A percentile compares a stretch with the other conserved stretches of the same genome.
Evolutionary conservation across 2,797 vertebrate genomes (phyloP).

Genomic region (Chaenodraco wilsoni): DNA sequence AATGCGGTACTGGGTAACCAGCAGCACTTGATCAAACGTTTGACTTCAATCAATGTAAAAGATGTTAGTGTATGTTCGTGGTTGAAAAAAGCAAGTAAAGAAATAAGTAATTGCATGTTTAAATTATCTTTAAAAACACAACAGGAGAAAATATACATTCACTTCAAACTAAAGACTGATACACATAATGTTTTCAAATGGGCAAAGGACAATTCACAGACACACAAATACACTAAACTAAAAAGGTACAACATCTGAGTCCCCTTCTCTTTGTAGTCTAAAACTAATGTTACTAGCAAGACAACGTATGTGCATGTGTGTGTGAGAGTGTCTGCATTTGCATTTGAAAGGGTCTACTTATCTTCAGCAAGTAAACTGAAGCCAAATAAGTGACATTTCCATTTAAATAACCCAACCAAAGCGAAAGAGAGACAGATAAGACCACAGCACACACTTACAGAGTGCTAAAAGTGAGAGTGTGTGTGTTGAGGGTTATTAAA

Average conservation of each 20-base stretch:
- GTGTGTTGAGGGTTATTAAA: constrained; percentile 19
- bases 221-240: not conserved
- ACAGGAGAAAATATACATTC: not conserved
- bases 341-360: constrained; percentile 57
- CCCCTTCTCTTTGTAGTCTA: constrained; percentile 24
- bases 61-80: not conserved
- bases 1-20: not conserved
- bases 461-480: not conserved
- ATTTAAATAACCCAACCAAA: constrained; percentile 53
- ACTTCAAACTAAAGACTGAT: not conserved
- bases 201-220: not conserved
- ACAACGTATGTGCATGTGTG: constrained; percentile 11
- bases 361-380: constrained; percentile 48
- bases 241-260: constrained; percentile 11
- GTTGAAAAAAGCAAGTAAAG: too few species aligned
- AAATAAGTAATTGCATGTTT: not conserved
- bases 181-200: not conserved
- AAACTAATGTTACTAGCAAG: constrained; percentile 39
- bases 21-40: not conserved
- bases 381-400: constrained; percentile 39
- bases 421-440: constrained; percentile 18
- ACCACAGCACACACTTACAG: not conserved
- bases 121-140: not conserved
- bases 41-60: not conserved
- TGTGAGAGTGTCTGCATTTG: constrained; percentile 37